phyloP scores from a whole-genome alignment of 1,140 invertebrate species.

The Anastrepha obliqua region DNA sequence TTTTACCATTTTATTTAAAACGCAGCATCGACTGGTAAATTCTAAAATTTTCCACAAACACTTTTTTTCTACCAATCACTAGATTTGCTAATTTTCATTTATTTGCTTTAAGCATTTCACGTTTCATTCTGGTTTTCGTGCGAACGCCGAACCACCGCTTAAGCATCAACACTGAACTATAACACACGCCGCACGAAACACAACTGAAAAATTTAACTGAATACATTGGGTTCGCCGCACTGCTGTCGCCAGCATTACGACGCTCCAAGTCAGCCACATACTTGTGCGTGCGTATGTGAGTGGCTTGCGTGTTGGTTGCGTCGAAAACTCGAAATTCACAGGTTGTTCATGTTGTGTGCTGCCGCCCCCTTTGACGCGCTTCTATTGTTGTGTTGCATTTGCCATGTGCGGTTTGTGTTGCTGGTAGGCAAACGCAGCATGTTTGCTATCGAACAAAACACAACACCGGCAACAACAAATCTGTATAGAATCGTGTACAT shows the following conservation, averaged over 20 bases:
- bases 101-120: slow-evolving; percentile 5
- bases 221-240: slow-evolving; percentile 16
- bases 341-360: background rate
- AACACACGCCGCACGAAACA: slow-evolving; percentile 32
- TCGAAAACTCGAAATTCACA: slow-evolving; percentile 22
- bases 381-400: background rate
- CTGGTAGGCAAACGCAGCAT: background rate
- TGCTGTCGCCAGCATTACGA: slow-evolving; percentile 11
- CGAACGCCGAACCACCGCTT: background rate
- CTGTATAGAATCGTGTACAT: background rate
- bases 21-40: no score
- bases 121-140: slow-evolving; percentile 41
- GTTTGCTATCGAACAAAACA: slow-evolving; percentile 52
- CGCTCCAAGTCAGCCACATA: background rate
- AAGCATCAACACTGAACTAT: background rate
- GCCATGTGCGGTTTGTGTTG: background rate
- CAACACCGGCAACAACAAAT: slow-evolving; percentile 44
- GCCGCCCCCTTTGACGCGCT: background rate
- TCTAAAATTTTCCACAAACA: no score
- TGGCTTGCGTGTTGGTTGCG: background rate
- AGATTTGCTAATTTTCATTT: background rate
- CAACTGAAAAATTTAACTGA: slow-evolving; percentile 11
- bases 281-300: background rate
- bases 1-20: background rate
- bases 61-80: no score